Evolutionary conservation across 2,888 invertebrate species (phyloP), one percentile per base, ranked within the genome.

Genomic region (Acronicta aceris): DNA sequence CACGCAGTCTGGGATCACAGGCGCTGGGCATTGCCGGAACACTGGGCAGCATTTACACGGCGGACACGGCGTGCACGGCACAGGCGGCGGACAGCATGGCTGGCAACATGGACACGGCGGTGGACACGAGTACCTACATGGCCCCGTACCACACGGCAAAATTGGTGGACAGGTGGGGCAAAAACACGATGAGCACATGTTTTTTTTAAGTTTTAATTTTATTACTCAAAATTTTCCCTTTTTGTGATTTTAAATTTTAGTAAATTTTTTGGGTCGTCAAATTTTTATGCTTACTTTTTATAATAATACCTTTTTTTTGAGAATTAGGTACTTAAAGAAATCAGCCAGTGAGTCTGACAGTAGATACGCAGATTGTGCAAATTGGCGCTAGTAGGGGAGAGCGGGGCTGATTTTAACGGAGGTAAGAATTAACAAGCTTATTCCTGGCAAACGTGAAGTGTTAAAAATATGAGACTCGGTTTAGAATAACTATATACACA

Each of bases 41-140:
- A 78, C 71, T 7, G 93, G 89, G 30, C 69, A 81, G 77, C 94
- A 94, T 42, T 51, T 84, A 74, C 95, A 95, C 5, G 89, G 89
- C 0, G 93, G 93, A 62, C 91, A 92, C 12, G 94, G 92, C 46
- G 95, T 89, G 79, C 94, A 90, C 0, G 93, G 90, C 50, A 84
- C 75, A 42, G 92, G 89, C 25, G 95, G 90, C 0, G 90, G 90
- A 62, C 90, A 89, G 70, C 90, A 91, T 2, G 93, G 90, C 82
- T 90, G 88, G 54, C 87, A 88, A 61, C 92, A 89, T 9, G 87
- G 85, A 1, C 85, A 80, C 17, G 95, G 94, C 7, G 85, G 84
- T 9, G 91, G 88, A 74, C 94, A 94, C 15, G 87, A 83, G 60
- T 78, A 84, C 1, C 60, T 62, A 56, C 93, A 93, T 2, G 84